Evolutionary conservation across 2,888 invertebrate species (phyloP).

Genomic region (Pandemis cinnamomeana): DNA sequence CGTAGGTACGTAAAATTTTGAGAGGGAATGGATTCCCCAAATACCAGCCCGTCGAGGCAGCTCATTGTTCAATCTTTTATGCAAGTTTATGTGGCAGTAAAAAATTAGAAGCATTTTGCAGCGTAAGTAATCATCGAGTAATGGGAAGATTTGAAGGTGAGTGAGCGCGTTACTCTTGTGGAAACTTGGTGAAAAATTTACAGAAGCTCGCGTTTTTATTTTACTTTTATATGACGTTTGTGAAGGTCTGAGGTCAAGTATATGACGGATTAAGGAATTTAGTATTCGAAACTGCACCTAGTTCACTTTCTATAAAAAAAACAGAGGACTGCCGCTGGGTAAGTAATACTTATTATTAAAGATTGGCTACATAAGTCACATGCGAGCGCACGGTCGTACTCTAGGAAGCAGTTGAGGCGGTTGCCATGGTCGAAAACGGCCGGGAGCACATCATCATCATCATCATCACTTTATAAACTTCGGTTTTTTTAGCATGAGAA

Average conservation of each 20-base stretch:
- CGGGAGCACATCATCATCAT: too few relatives aligned
- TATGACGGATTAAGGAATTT: neutral
- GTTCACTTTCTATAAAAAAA: too few relatives aligned
- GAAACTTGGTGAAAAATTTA: neutral
- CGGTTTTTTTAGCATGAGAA: too few relatives aligned
- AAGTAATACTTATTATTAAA: too few relatives aligned
- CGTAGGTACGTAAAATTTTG: constrained; percentile 29
- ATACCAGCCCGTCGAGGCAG: constrained; percentile 11
- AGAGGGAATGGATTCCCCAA: constrained; percentile 33
- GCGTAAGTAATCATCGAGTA: neutral
- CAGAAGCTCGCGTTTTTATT: neutral
- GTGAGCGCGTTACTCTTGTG: neutral
- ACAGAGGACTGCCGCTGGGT: too few relatives aligned
- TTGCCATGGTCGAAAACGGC: too few relatives aligned
- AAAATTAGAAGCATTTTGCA: constrained; percentile 17
- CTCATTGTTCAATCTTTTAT: constrained; percentile 30
- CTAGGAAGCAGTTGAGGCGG: too few relatives aligned
- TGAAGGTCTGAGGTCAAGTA: neutral
- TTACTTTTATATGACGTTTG: neutral
- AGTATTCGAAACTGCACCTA: too few relatives aligned
- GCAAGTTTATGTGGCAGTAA: constrained; percentile 34
- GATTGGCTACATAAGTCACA: too few relatives aligned
- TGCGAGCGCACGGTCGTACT: too few relatives aligned
- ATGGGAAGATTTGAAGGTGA: neutral
- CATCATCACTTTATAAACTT: too few relatives aligned